Conservation (phyloP, 2,113 vertebrate genomes). For the Seriola rivoliana region DNA sequence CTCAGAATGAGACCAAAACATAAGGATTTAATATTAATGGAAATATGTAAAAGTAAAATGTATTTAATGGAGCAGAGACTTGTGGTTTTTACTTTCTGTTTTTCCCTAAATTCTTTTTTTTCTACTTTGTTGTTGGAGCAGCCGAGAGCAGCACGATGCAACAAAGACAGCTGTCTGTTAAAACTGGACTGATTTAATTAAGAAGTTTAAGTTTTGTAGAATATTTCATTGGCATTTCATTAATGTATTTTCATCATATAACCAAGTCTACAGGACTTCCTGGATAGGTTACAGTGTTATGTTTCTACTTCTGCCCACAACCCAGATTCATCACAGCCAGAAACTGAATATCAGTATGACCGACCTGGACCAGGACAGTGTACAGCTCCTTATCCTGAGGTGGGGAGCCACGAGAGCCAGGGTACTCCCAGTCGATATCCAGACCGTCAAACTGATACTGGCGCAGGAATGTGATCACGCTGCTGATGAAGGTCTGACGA, state of each 20-base stretch:
- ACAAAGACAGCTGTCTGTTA: no score
- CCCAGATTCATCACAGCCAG: not conserved
- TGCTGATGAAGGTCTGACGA: constrained; percentile 79
- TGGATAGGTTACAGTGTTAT: not conserved
- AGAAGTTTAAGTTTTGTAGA: not conserved
- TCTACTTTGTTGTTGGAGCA: no score
- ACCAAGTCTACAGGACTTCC: not conserved
- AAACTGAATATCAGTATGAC: not conserved
- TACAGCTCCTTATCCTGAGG: constrained; percentile 75
- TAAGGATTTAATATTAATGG: no score
- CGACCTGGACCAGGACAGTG: constrained; percentile 77
- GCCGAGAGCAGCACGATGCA: no score
- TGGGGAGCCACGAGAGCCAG: constrained; percentile 79
- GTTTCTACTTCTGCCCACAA: not conserved
- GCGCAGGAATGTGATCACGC: constrained; percentile 76
- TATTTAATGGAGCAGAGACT: no score
- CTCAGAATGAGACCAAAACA: no score
- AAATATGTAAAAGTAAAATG: no score
- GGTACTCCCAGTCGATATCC: constrained; percentile 84
- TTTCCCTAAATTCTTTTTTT: not conserved
- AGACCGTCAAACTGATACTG: constrained; percentile 80
- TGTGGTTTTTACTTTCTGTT: no score
- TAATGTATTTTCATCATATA: not conserved
- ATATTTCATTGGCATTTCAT: not conserved
- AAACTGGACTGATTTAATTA: not conserved